Conservation (phyloP, 1,140 invertebrate species). For the Diploscapter pachys region DNA sequence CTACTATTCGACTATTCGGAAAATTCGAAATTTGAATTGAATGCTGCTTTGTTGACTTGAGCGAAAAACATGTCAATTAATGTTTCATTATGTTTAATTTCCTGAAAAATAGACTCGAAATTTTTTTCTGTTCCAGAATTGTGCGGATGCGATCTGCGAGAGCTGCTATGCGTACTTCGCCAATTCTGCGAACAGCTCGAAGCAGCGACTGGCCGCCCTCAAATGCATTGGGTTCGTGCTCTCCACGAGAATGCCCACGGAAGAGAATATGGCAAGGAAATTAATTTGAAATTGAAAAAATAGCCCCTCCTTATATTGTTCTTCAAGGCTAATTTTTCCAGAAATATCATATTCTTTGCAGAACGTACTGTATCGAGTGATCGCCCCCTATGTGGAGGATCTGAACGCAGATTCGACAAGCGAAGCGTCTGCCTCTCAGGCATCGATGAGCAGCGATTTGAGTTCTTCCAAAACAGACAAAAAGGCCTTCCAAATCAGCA, state of each 20-base stretch:
- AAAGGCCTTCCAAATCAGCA: constrained; percentile 18
- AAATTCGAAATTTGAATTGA: too few relatives aligned
- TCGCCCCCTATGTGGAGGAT: not conserved
- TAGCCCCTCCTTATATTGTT: too few relatives aligned
- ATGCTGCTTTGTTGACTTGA: too few relatives aligned
- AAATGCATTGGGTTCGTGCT: constrained; percentile 17
- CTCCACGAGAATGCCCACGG: not conserved
- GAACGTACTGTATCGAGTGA: constrained; percentile 3
- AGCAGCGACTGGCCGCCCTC: constrained; percentile 9
- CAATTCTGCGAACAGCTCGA: not conserved
- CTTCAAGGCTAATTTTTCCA: not conserved
- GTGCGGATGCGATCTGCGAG: not conserved
- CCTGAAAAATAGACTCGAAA: too few relatives aligned
- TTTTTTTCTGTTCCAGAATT: too few relatives aligned
- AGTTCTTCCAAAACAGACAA: not conserved
- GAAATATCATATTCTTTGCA: not conserved
- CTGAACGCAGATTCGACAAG: not conserved
- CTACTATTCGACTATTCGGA: too few relatives aligned
- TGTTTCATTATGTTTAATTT: too few relatives aligned
- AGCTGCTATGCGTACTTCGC: constrained; percentile 15
- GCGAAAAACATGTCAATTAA: too few relatives aligned
- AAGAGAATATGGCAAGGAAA: constrained; percentile 20
- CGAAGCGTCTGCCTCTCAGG: not conserved
- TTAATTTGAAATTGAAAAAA: not conserved
- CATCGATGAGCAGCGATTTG: not conserved